phyloP scores from a whole-genome alignment of 2,797 vertebrate genomes.

The Sebastolobus altivelis region DNA sequence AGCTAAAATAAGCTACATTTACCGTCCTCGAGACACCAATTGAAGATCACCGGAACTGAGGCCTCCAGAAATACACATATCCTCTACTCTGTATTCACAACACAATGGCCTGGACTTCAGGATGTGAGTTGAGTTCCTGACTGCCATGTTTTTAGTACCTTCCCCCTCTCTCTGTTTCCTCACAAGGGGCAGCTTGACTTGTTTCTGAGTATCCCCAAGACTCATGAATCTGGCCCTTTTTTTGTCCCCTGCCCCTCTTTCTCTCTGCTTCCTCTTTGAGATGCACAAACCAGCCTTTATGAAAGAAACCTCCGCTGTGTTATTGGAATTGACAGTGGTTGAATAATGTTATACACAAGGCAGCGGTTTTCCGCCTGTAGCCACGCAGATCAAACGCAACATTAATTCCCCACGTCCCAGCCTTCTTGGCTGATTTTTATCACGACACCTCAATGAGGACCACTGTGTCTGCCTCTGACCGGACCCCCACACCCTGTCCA shows the following conservation, averaged over 20 bases:
- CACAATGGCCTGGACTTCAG: slow-evolving; percentile 31
- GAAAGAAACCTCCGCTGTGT: slow-evolving; percentile 49
- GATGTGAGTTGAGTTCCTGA: slow-evolving; percentile 34
- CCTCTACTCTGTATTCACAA: background rate
- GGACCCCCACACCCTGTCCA: slow-evolving; percentile 1
- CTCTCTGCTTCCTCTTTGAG: slow-evolving; percentile 63
- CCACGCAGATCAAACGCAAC: slow-evolving; percentile 65
- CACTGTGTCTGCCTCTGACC: slow-evolving; percentile 53
- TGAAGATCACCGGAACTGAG: slow-evolving; percentile 42
- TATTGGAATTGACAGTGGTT: slow-evolving; percentile 57
- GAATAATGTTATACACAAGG: slow-evolving; percentile 70
- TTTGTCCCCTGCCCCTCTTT: slow-evolving; percentile 39
- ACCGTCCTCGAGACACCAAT: slow-evolving; percentile 15
- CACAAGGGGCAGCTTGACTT: slow-evolving; percentile 49
- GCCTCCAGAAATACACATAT: slow-evolving; percentile 40
- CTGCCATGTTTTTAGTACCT: slow-evolving; percentile 41
- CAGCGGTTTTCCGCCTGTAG: slow-evolving; percentile 58
- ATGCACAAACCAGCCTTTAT: slow-evolving; percentile 55
- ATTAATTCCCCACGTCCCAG: slow-evolving; percentile 55
- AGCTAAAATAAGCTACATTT: slow-evolving; percentile 30
- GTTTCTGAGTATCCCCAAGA: slow-evolving; percentile 53
- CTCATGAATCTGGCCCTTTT: slow-evolving; percentile 40
- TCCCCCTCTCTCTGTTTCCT: slow-evolving; percentile 29
- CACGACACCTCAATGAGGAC: slow-evolving; percentile 56
- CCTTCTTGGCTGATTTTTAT: slow-evolving; percentile 66